Percentiles rank a stretch among this genome's conserved stretches.
These are phyloP conservation scores for Galerucella calmariensis DNA, from an alignment of 2,888 invertebrate genomes.

Conservation along the genomic window DNA sequence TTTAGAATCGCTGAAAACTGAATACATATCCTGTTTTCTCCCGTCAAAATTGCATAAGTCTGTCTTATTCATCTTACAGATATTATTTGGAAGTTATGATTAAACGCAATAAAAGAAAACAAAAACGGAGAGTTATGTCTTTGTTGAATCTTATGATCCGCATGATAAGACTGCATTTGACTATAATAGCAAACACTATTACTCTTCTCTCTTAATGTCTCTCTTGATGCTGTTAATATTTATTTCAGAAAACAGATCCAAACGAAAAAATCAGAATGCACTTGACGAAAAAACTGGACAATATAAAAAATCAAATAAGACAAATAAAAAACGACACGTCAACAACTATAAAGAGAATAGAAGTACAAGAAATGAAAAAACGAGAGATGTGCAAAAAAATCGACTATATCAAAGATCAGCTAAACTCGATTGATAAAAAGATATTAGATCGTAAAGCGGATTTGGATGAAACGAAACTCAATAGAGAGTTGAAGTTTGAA, in stretches of 20 bases:
- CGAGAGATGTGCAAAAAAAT: slow-evolving; percentile 5
- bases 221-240: not conserved
- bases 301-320: slow-evolving; percentile 70
- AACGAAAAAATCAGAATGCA: slow-evolving; percentile 66
- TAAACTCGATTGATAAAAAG: not conserved
- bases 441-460: not conserved
- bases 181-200: no score
- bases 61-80: no score
- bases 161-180: no score
- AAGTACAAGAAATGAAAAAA: slow-evolving; percentile 16
- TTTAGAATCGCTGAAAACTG: no score
- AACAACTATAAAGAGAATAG: slow-evolving; percentile 28
- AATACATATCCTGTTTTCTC: no score
- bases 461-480: slow-evolving; percentile 61
- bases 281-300: slow-evolving; percentile 70
- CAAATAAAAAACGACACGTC: slow-evolving; percentile 64
- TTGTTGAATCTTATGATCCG: no score
- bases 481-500: slow-evolving; percentile 67
- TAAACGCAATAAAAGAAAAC: no score
- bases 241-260: slow-evolving; percentile 23
- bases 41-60: no score
- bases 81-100: no score
- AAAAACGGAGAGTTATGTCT: no score
- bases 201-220: no score
- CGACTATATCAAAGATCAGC: slow-evolving; percentile 14